Evolutionary conservation across 1,140 invertebrate species (phyloP).

Genomic region (Saccostrea cuccullata): DNA sequence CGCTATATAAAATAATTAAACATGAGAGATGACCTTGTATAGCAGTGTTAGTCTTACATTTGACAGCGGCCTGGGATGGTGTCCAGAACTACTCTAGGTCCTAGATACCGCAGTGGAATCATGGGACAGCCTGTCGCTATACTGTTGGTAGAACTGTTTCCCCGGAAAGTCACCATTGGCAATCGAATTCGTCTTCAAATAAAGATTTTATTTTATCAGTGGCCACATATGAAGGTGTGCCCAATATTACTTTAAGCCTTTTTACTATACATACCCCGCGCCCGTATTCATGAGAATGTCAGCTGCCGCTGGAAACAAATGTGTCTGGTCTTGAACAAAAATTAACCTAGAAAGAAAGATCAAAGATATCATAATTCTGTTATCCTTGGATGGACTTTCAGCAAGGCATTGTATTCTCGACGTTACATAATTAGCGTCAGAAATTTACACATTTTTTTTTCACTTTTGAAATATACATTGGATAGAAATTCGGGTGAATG

Average conservation of each 20-base stretch:
- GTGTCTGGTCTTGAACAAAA: slow-evolving; percentile 19
- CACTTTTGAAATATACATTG: too few species aligned
- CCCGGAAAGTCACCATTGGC: slow-evolving; percentile 4
- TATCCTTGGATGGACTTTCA: too few species aligned
- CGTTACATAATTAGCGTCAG: too few species aligned
- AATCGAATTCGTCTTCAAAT: slow-evolving; percentile 26
- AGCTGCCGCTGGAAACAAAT: slow-evolving; percentile 6
- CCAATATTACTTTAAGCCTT: background rate
- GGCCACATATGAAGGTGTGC: background rate
- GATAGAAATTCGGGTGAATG: too few species aligned
- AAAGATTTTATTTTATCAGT: background rate
- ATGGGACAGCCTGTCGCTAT: slow-evolving; percentile 10
- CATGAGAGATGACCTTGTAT: background rate
- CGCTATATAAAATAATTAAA: too few species aligned
- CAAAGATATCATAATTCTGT: background rate
- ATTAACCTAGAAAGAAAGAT: slow-evolving; percentile 1
- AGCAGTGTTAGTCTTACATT: slow-evolving; percentile 1
- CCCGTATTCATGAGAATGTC: background rate
- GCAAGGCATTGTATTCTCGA: too few species aligned
- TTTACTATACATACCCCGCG: background rate
- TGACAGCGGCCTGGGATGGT: slow-evolving; percentile 25
- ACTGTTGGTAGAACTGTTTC: background rate
- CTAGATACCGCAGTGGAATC: slow-evolving; percentile 32
- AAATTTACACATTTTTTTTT: too few species aligned
- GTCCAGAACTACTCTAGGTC: slow-evolving; percentile 11